These are phyloP conservation scores for Luidia sarsii DNA, from an alignment of 53 echinoderm and acorn worm species.

Conservation along the genomic window DNA sequence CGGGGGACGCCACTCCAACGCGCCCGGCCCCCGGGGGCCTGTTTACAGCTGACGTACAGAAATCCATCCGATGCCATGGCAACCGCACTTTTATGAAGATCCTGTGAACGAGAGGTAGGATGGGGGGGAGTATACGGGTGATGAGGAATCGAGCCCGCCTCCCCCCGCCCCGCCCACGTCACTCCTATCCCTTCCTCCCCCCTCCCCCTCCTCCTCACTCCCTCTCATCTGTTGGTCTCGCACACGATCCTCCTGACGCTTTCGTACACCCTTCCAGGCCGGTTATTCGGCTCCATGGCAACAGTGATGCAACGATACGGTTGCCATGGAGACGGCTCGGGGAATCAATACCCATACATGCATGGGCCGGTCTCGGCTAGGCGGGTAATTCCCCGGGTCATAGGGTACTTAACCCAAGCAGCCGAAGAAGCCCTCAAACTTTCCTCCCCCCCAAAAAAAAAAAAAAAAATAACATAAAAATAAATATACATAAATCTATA, in stretches of 20 bases:
- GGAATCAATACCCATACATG: slow-evolving; percentile 4
- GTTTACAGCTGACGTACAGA: too few relatives aligned
- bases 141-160: too few relatives aligned
- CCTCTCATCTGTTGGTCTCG: background rate
- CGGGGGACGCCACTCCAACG: too few relatives aligned
- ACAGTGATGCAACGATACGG: slow-evolving; percentile 19
- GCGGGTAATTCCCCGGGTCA: background rate
- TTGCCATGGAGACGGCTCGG: slow-evolving; percentile 19
- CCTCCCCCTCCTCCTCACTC: background rate
- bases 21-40: too few relatives aligned
- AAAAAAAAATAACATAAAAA: background rate
- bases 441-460: too few relatives aligned
- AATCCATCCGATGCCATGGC: too few relatives aligned
- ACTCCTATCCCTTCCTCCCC: background rate
- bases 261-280: background rate
- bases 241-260: background rate
- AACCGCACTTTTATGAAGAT: too few relatives aligned
- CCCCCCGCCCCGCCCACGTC: background rate
- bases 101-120: too few relatives aligned
- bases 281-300: slow-evolving; percentile 21
- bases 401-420: background rate
- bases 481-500: background rate
- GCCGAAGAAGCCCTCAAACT: background rate
- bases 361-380: background rate
- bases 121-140: too few relatives aligned